phyloP scores from a whole-genome alignment of 2,888 invertebrate genomes.

The Thera britannica region DNA sequence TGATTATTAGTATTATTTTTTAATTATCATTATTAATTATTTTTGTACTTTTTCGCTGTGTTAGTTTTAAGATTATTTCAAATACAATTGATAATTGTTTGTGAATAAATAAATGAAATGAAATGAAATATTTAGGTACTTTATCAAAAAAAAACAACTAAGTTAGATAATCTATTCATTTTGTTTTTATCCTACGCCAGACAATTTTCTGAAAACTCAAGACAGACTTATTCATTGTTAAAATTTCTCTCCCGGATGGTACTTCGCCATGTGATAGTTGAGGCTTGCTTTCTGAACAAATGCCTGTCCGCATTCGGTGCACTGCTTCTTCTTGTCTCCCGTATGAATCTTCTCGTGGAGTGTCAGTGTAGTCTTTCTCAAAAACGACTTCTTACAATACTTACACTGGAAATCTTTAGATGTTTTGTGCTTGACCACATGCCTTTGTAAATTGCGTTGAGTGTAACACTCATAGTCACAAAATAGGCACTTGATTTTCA shows the following conservation, averaged over 20 bases:
- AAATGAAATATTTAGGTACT: no score
- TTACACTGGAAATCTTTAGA: conserved; percentile 23
- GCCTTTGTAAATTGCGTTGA: conserved; percentile 1
- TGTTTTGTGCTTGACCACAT: conserved; percentile 9
- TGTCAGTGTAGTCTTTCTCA: conserved; percentile 61
- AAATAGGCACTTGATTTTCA: conserved; percentile 27
- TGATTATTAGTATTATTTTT: no score
- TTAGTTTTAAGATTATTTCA: no score
- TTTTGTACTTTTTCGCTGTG: no score
- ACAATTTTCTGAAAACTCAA: no score
- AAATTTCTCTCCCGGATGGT: conserved; percentile 70
- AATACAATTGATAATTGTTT: no score
- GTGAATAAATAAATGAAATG: no score
- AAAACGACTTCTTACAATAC: conserved; percentile 73
- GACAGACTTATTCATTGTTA: conserved; percentile 33
- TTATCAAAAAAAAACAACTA: no score
- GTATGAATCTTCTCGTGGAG: conserved; percentile 73
- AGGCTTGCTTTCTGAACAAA: conserved; percentile 77
- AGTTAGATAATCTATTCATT: no score
- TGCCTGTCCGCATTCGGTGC: conserved; percentile 67
- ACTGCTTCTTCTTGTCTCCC: conserved; percentile 67
- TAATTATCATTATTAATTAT: no score
- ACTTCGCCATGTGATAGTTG: conserved; percentile 75
- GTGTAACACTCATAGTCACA: conserved; percentile 19
- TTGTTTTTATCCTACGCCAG: no score